Evolutionary conservation across 2,888 invertebrate genomes (phyloP), one percentile per base, ranked within the genome.

Genomic region (Cephus nigrinus): DNA sequence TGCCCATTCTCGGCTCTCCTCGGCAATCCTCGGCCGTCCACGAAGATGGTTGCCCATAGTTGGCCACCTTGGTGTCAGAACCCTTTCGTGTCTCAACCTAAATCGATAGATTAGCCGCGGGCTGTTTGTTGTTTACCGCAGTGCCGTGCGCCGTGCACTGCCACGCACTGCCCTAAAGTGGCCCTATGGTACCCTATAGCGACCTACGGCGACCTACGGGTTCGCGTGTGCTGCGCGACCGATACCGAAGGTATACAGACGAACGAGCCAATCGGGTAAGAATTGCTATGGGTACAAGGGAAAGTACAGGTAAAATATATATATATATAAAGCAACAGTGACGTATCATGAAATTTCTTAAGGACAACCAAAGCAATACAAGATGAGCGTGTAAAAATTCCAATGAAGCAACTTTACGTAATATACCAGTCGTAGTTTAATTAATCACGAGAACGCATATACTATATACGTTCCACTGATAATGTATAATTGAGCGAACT

Each of bases 1-100:
- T 32, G 71, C 12, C 71, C 31, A 30, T 33, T 71, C 31, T 71
- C 31, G 71, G 71, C 71, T 12, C 31, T 71, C 12, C 3, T 71
- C 71, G 31, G 31, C 71, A 33, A 75, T 68, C 75, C 30, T 40
- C 75, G 68, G 40, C 36, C 32, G 30, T 75, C 12, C 40, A 15
- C 30, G 40, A 33, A 75, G 31, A 71, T 2, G 31, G 71, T 71
- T 71, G 71, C 71, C 32, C 71, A 23, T 71, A n/a, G 71, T 31
- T 33, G 71, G 71, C 55, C 55, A 55, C 55, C 55, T 55, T 23
- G 55, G 23, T 55, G 23, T 55, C 55, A 23, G 55, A 55, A 55
- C 55, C 55, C 55, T 55, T 55, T 55, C 55, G 55, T 55, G 55
- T 55, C 55, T 23, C 55, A 23, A 55, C 55, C 71, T 36, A 33